phyloP scores from a whole-genome alignment of 2,797 vertebrate genomes.

The Hafferia zeledoni region DNA sequence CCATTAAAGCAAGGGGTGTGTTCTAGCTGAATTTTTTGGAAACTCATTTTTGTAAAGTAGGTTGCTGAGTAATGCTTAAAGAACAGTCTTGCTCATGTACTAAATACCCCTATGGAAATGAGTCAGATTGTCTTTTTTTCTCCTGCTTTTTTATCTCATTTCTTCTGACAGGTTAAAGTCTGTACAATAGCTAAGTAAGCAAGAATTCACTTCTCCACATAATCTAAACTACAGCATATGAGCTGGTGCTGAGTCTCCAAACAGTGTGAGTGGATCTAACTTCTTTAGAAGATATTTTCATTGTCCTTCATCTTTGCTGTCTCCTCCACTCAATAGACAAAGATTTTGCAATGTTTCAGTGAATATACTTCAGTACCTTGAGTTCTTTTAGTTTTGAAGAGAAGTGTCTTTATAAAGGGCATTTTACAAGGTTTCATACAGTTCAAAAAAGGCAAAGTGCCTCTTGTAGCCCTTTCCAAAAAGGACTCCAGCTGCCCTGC shows the following conservation, averaged over 20 bases:
- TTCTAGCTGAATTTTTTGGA: conserved; percentile 24
- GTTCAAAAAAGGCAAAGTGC: background rate
- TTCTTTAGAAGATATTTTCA: background rate
- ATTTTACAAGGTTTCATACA: background rate
- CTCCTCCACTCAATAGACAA: background rate
- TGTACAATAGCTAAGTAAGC: conserved; percentile 24
- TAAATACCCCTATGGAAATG: conserved; percentile 50
- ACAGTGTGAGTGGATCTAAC: background rate
- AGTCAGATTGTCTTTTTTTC: conserved; percentile 40
- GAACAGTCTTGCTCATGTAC: background rate
- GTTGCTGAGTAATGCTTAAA: conserved; percentile 57
- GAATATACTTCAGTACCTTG: background rate
- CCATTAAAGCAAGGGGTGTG: background rate
- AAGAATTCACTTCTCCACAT: background rate
- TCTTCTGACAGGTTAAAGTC: conserved; percentile 48
- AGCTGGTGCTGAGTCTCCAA: background rate
- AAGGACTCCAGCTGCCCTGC: background rate
- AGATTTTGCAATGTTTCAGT: background rate
- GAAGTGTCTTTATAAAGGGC: background rate
- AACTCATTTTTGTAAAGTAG: background rate
- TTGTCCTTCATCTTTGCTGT: background rate
- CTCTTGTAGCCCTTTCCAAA: background rate
- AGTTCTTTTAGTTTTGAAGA: background rate
- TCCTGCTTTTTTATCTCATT: conserved; percentile 31
- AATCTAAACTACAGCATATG: background rate